These are phyloP conservation scores for Zaprionus kolodkinae DNA, from an alignment of 1,140 invertebrate genomes.

Conservation along the genomic window DNA sequence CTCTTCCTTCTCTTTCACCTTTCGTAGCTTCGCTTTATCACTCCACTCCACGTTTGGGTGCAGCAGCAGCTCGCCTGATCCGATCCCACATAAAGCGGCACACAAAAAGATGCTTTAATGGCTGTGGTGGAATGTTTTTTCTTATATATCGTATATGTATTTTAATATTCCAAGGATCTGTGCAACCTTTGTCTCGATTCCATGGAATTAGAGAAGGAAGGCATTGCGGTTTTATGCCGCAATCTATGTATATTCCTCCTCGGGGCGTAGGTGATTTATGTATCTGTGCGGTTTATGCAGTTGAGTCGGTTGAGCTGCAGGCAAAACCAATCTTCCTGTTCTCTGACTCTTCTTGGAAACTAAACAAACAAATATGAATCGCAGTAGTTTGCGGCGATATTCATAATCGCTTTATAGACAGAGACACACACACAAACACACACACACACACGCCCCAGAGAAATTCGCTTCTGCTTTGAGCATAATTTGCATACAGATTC, in stretches of 20 bases:
- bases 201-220: constrained; percentile 60
- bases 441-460: constrained; percentile 47
- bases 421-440: not conserved
- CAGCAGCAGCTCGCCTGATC: constrained; percentile 49
- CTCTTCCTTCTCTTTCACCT: constrained; percentile 20
- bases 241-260: constrained; percentile 50
- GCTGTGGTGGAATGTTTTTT: constrained; percentile 31
- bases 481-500: constrained; percentile 74
- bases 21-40: constrained; percentile 70
- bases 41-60: constrained; percentile 57
- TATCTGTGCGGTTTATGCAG: constrained; percentile 39
- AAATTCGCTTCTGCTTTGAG: constrained; percentile 33
- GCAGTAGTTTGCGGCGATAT: not conserved
- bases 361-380: constrained; percentile 36
- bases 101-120: constrained; percentile 61
- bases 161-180: constrained; percentile 63
- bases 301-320: not conserved
- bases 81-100: constrained; percentile 20
- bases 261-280: constrained; percentile 59
- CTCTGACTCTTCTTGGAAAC: constrained; percentile 26
- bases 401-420: constrained; percentile 61
- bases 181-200: constrained; percentile 68
- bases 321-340: not conserved
- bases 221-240: constrained; percentile 58
- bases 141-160: constrained; percentile 34